Evolutionary conservation across 2,888 invertebrate genomes (phyloP).

Genomic region (Polydrusus tereticollis): DNA sequence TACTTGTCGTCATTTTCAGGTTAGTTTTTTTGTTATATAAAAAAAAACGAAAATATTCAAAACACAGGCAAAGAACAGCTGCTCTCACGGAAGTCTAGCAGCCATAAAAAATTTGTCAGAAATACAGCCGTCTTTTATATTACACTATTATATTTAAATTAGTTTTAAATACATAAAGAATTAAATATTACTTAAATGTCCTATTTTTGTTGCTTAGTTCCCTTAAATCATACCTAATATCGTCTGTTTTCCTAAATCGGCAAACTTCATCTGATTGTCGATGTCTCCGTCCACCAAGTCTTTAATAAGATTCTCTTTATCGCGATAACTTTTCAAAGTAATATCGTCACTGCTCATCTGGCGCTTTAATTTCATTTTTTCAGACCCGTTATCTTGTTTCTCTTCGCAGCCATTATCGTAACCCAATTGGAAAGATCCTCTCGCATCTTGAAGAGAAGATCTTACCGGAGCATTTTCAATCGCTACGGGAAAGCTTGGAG

Average conservation of each 20-base stretch:
- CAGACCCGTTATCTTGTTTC: constrained; percentile 74
- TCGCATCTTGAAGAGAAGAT: constrained; percentile 82
- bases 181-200: no score
- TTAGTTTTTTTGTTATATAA: no score
- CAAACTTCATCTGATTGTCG: constrained; percentile 75
- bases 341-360: constrained; percentile 75
- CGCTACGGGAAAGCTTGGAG: constrained; percentile 68
- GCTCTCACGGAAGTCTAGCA: no score
- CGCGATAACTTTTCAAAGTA: constrained; percentile 64
- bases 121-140: no score
- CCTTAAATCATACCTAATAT: constrained; percentile 55
- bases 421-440: constrained; percentile 78
- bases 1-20: no score
- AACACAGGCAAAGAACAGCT: no score
- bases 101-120: no score
- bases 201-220: no score
- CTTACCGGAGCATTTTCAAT: constrained; percentile 77
- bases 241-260: constrained; percentile 75
- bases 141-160: no score
- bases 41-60: no score
- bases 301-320: constrained; percentile 69
- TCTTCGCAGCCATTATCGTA: constrained; percentile 75
- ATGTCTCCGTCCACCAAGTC: constrained; percentile 70
- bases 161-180: no score
- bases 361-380: constrained; percentile 70